A percentile compares a stretch with the other conserved stretches of the same genome.
Evolutionary conservation across 2,113 vertebrate genomes (phyloP).

Genomic region (Sialia sialis): DNA sequence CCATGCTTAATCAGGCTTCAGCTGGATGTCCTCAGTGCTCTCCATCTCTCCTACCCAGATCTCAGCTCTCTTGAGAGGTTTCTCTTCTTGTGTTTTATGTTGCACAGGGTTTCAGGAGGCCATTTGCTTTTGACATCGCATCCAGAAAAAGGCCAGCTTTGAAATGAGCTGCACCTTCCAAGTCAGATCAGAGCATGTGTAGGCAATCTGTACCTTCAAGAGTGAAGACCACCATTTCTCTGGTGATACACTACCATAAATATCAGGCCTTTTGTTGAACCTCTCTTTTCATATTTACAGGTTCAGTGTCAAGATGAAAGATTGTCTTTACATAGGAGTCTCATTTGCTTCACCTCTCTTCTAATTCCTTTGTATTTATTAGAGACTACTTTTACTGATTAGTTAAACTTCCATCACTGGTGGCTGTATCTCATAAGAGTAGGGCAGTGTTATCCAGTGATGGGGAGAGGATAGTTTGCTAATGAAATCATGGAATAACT

Average conservation of each 20-base stretch:
- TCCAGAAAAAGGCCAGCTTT: neutral
- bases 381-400: neutral
- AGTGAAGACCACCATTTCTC: neutral
- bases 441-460: neutral
- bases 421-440: neutral
- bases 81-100: neutral
- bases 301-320: neutral
- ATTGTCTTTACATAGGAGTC: neutral
- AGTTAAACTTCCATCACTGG: neutral
- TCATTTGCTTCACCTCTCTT: neutral
- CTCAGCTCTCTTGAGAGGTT: neutral
- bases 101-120: neutral
- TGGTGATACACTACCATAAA: neutral
- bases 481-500: neutral
- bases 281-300: neutral
- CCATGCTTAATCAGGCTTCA: neutral
- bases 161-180: neutral
- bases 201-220: neutral
- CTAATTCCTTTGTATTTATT: neutral
- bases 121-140: neutral
- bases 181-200: neutral
- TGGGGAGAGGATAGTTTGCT: neutral
- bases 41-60: neutral
- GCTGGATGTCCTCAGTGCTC: neutral
- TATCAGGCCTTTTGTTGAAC: neutral